These are phyloP conservation scores for Micronycteris hirsuta DNA, from an alignment of 2,113 vertebrate species.

Conservation along the genomic window DNA sequence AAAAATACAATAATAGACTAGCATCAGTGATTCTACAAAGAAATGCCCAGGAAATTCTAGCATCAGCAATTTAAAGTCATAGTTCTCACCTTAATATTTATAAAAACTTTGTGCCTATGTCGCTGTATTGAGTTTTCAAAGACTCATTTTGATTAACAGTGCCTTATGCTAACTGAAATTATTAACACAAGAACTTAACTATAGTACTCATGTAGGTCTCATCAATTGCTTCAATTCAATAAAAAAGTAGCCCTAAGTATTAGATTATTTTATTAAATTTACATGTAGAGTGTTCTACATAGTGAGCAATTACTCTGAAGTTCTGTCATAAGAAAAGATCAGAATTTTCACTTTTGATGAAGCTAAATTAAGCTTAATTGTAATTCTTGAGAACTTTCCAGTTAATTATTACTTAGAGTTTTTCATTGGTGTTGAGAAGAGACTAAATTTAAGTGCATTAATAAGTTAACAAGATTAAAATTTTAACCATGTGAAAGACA, in stretches of 20 bases:
- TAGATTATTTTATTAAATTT: conserved; percentile 60
- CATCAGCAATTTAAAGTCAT: conserved; percentile 18
- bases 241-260: conserved; percentile 23
- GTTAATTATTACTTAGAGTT: conserved; percentile 68
- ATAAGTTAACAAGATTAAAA: conserved; percentile 62
- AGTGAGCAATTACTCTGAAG: conserved; percentile 67
- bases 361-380: conserved; percentile 41
- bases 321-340: conserved; percentile 65
- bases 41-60: background rate
- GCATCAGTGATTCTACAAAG: background rate
- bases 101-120: background rate
- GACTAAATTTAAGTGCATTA: conserved; percentile 60
- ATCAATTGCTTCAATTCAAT: conserved; percentile 30
- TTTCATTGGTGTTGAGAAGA: conserved; percentile 66
- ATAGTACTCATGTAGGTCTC: background rate
- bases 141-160: conserved; percentile 35
- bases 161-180: conserved; percentile 28
- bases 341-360: conserved; percentile 72
- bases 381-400: conserved; percentile 66
- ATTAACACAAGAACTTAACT: conserved; percentile 30
- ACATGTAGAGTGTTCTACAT: conserved; percentile 50
- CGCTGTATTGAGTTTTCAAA: background rate
- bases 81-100: background rate
- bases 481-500: conserved; percentile 37
- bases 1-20: background rate